Base-by-base conservation (phyloP, 2,113 vertebrate species). In the Scophthalmus maximus region DNA sequence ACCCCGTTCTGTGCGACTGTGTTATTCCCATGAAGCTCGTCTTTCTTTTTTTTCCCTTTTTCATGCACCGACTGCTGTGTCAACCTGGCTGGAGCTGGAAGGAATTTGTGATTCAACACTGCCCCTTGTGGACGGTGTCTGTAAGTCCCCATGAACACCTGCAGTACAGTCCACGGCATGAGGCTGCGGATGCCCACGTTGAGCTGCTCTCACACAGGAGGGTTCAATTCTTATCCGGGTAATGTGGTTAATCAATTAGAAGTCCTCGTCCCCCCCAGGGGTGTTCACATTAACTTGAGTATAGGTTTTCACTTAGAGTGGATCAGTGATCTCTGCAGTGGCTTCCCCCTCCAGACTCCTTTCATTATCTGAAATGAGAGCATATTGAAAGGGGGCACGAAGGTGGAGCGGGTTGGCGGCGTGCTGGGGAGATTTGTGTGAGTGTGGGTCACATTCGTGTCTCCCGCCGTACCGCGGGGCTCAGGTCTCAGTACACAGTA, bases 251-350 rank as follows among this genome's bases (percentile, higher is more conserved):
- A 92, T 92, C 89, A 92, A 92, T 92, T 92, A 91, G 82, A 83
- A 86, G 88, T 82, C 87, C 85, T 86, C 32, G 20, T 27, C 36
- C 89, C 88, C 88, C 88, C 79, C 51, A 85, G 81, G 91, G 90
- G 81, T 84, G 68, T 85, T 92, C 90, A 90, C 89, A 91, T 91
- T 92, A 91, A 91, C 88, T 92, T 88, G 89, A 92, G 89, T 92
- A 92, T 92, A 92, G 91, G 91, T 92, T 92, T 92, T 92, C 90
- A 89, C 89, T 92, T 91, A 91, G 89, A 91, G 86, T 73, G 86
- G 91, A 92, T 92, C 90, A 90, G 87, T 87, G 90, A 89, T 88
- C 88, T 89, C 88, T 87, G 83, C 88, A 75, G 90, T 82, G 81
- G 83, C 81, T 86, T 85, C 69, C 90, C 88, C 88, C 87, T 89